Evolutionary conservation across 1,140 invertebrate species (phyloP).

Genomic region (Battus philenor): DNA sequence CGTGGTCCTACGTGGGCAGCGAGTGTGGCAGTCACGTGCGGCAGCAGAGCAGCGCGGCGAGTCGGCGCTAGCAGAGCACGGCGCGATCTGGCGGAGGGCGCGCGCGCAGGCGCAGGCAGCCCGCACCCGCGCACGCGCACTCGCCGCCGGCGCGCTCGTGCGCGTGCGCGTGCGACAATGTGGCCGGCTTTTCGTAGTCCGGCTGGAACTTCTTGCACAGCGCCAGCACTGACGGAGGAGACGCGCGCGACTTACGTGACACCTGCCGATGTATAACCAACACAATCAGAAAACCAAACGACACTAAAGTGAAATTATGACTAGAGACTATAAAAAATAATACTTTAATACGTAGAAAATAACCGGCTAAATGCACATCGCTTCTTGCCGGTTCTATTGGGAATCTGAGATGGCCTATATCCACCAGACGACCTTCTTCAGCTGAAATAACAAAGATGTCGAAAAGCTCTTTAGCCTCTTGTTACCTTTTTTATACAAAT

Average conservation of each 20-base stretch:
- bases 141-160: slow-evolving; percentile 22
- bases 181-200: slow-evolving; percentile 66
- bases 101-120: slow-evolving; percentile 21
- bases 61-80: slow-evolving; percentile 35
- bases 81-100: slow-evolving; percentile 33
- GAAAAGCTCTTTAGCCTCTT: too few relatives aligned
- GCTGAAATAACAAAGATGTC: too few relatives aligned
- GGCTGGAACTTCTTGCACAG: slow-evolving; percentile 74
- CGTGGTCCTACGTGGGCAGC: slow-evolving; percentile 20
- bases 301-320: too few relatives aligned
- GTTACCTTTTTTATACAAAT: too few relatives aligned
- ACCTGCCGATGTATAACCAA: slow-evolving; percentile 31
- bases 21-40: slow-evolving; percentile 26
- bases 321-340: too few relatives aligned
- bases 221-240: slow-evolving; percentile 66
- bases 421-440: too few relatives aligned
- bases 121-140: slow-evolving; percentile 25
- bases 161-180: slow-evolving; percentile 30
- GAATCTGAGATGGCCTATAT: too few relatives aligned
- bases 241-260: slow-evolving; percentile 62
- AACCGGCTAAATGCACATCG: too few relatives aligned
- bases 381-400: too few relatives aligned
- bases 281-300: too few relatives aligned
- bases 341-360: too few relatives aligned
- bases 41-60: slow-evolving; percentile 33